These are phyloP conservation scores for Ectemnius continuus DNA, from an alignment of 2,888 invertebrate species.

Conservation along the genomic window DNA sequence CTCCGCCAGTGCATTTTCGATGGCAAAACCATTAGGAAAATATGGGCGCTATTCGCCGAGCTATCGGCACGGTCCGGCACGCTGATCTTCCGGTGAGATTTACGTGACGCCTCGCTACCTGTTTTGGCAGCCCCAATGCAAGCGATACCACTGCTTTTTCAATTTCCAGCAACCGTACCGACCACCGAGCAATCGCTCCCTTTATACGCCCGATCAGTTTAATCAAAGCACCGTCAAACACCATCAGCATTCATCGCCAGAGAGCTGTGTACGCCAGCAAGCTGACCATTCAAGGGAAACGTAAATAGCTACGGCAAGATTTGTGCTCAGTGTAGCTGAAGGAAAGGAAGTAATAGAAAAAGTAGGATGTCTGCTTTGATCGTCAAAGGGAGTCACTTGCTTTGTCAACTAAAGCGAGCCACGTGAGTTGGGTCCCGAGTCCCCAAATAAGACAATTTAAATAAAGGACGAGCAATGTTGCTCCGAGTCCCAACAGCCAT, in stretches of 20 bases:
- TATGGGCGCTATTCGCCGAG: too few species aligned
- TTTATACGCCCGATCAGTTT: conserved; percentile 38
- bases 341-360: too few species aligned
- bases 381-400: neutral
- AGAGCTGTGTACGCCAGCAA: too few species aligned
- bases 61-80: too few species aligned
- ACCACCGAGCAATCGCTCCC: conserved; percentile 17
- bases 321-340: too few species aligned
- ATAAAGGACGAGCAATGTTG: neutral
- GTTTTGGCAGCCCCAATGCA: neutral
- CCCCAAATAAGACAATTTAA: neutral
- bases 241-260: neutral
- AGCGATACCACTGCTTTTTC: conserved; percentile 36
- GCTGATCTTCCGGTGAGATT: too few species aligned
- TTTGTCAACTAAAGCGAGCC: neutral
- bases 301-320: too few species aligned
- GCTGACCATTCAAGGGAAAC: too few species aligned
- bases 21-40: too few species aligned
- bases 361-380: neutral
- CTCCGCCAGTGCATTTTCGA: too few species aligned
- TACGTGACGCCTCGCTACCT: too few species aligned
- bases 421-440: neutral
- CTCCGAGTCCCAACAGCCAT: neutral
- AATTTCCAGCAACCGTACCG: conserved; percentile 42
- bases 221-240: conserved; percentile 51